phyloP scores from a whole-genome alignment of 2,888 invertebrate species.

The Strigamia crassipes region DNA sequence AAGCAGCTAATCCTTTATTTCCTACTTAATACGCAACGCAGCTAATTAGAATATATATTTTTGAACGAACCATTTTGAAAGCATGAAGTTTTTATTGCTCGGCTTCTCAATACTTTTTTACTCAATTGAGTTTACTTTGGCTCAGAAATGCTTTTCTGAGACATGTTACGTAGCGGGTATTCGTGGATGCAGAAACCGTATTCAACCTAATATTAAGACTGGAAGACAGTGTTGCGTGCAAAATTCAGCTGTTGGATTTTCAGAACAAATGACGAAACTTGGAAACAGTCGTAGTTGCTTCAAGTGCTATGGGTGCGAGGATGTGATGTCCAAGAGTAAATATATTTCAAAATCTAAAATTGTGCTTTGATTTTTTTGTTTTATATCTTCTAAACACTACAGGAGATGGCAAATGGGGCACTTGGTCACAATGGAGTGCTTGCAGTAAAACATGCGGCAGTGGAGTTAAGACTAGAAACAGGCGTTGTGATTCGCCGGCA shows the following conservation, averaged over 20 bases:
- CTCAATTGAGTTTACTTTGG: neutral
- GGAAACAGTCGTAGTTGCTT: neutral
- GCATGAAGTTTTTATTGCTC: neutral
- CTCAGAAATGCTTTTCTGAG: neutral
- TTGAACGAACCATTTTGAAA: neutral
- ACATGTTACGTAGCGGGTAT: neutral
- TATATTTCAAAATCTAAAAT: neutral
- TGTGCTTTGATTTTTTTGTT: too few species aligned
- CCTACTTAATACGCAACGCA: too few species aligned
- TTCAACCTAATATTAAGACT: neutral
- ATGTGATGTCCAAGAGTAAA: neutral
- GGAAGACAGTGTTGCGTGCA: neutral
- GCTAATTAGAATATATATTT: too few species aligned
- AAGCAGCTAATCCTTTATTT: too few species aligned
- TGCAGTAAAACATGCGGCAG: too few species aligned
- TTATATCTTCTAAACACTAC: too few species aligned
- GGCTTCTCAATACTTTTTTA: neutral
- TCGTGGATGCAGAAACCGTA: neutral
- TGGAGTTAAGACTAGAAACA: too few species aligned
- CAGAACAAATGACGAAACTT: neutral
- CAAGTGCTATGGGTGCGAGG: neutral
- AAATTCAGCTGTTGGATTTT: neutral
- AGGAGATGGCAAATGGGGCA: too few species aligned
- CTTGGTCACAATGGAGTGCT: too few species aligned
- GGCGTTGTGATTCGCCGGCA: too few species aligned